These are phyloP conservation scores for Odontamblyopus rebecca DNA, from an alignment of 2,797 vertebrate species.

Conservation along the genomic window DNA sequence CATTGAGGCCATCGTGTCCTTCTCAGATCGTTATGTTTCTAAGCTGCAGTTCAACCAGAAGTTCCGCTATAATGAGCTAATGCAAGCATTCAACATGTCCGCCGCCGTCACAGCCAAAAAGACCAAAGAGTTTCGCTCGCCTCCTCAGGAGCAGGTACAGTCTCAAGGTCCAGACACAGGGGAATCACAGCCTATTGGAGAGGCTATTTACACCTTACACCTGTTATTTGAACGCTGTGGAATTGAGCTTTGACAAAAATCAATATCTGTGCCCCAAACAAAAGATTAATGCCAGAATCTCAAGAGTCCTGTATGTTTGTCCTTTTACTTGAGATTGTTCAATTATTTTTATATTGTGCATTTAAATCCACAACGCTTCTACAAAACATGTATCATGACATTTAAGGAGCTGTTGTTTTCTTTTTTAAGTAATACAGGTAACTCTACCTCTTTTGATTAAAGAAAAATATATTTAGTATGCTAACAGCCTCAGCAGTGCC, in stretches of 20 bases:
- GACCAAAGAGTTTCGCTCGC: constrained; percentile 96
- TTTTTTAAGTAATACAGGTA: neutral
- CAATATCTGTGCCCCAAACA: constrained; percentile 10
- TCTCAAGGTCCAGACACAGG: neutral
- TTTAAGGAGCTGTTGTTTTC: neutral
- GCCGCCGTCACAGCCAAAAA: constrained; percentile 96
- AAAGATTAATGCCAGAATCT: constrained; percentile 13
- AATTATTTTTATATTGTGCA: constrained; percentile 8
- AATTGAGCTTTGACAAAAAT: constrained; percentile 3
- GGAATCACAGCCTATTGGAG: constrained; percentile 10
- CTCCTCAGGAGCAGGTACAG: constrained; percentile 94
- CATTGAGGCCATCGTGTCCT: constrained; percentile 94
- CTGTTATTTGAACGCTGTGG: constrained; percentile 4
- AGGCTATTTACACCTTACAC: constrained; percentile 20
- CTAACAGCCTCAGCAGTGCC: neutral
- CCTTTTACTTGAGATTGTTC: constrained; percentile 24
- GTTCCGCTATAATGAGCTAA: constrained; percentile 96
- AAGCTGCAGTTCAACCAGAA: constrained; percentile 97
- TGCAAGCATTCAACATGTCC: constrained; percentile 98
- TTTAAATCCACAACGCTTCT: constrained; percentile 15
- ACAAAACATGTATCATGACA: constrained; percentile 7
- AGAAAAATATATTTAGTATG: neutral
- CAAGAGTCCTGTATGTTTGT: neutral
- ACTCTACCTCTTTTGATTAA: neutral
- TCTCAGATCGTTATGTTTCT: constrained; percentile 92